A percentile compares a stretch with the other conserved stretches of the same genome.
Evolutionary conservation across 92 coral and sea anemone genomes (phyloP).

Genomic region (Galaxea fascicularis): DNA sequence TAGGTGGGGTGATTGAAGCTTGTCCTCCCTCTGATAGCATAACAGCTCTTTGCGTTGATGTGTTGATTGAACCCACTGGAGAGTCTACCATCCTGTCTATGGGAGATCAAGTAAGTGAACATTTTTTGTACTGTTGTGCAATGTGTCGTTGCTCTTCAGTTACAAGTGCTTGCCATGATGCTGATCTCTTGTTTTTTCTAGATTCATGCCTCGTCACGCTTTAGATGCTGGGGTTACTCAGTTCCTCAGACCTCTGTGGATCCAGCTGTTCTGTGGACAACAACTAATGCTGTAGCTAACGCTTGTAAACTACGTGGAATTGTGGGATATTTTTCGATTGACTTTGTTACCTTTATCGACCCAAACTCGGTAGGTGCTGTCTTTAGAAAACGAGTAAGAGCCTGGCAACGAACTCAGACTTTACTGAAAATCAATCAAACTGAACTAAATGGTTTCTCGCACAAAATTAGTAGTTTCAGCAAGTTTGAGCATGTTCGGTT

Average conservation of each 20-base stretch:
- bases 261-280: slow-evolving; percentile 75
- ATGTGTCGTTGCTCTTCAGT: neutral
- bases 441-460: too few relatives aligned
- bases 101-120: slow-evolving; percentile 87
- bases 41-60: slow-evolving; percentile 89
- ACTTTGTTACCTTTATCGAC: slow-evolving; percentile 94
- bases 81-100: slow-evolving; percentile 76
- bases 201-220: slow-evolving; percentile 95
- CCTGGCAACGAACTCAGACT: too few relatives aligned
- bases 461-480: too few relatives aligned
- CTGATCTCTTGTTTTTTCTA: slow-evolving; percentile 13
- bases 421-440: too few relatives aligned
- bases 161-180: neutral
- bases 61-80: slow-evolving; percentile 93
- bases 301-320: slow-evolving; percentile 92
- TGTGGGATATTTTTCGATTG: slow-evolving; percentile 93
- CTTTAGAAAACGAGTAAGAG: too few relatives aligned
- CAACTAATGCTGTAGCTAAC: slow-evolving; percentile 77
- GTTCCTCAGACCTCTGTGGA: slow-evolving; percentile 97
- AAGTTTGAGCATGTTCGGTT: too few relatives aligned
- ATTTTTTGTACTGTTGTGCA: neutral
- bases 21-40: slow-evolving; percentile 98
- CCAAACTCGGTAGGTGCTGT: slow-evolving; percentile 80
- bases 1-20: slow-evolving; percentile 97
- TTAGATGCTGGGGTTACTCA: slow-evolving; percentile 98